Conservation (phyloP, 92 coral and sea anemone genomes). For the Epizoanthus stellaris region DNA sequence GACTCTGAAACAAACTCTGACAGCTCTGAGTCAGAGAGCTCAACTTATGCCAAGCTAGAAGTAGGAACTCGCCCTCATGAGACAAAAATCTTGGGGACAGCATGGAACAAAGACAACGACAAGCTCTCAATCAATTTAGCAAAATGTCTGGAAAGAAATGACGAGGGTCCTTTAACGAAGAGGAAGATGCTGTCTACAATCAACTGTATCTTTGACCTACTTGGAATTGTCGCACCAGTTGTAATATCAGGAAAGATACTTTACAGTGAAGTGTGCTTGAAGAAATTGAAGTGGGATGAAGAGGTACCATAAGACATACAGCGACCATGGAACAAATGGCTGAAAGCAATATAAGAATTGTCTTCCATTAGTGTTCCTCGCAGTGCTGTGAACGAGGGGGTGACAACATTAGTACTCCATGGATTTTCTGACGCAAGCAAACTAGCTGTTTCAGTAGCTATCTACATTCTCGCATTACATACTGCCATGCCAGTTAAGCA, state of each 20-base stretch:
- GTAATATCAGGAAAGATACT: too few relatives aligned
- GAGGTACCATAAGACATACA: too few relatives aligned
- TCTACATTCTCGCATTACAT: too few relatives aligned
- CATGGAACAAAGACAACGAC: not conserved
- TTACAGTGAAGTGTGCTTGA: too few relatives aligned
- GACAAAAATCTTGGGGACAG: constrained; percentile 70
- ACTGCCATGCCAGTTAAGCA: too few relatives aligned
- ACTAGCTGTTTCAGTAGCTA: too few relatives aligned
- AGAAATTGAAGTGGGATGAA: too few relatives aligned
- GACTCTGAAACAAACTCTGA: not conserved
- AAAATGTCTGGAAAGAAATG: constrained; percentile 4
- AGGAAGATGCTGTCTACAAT: constrained; percentile 33
- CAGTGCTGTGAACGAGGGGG: constrained; percentile 26
- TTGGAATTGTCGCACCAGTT: constrained; percentile 7
- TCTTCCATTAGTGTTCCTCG: constrained; percentile 46
- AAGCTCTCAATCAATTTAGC: constrained; percentile 3
- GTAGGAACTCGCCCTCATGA: constrained; percentile 29
- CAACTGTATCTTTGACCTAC: too few relatives aligned
- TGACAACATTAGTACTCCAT: too few relatives aligned
- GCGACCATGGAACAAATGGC: too few relatives aligned
- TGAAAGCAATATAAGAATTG: not conserved
- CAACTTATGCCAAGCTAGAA: constrained; percentile 50
- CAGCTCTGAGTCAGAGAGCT: too few relatives aligned
- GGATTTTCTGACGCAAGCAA: too few relatives aligned
- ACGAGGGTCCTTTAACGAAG: constrained; percentile 53